Evolutionary conservation across 2,797 vertebrate genomes (phyloP), one percentile per base, ranked within the genome.

Genomic region (Telmatherina bonti): DNA sequence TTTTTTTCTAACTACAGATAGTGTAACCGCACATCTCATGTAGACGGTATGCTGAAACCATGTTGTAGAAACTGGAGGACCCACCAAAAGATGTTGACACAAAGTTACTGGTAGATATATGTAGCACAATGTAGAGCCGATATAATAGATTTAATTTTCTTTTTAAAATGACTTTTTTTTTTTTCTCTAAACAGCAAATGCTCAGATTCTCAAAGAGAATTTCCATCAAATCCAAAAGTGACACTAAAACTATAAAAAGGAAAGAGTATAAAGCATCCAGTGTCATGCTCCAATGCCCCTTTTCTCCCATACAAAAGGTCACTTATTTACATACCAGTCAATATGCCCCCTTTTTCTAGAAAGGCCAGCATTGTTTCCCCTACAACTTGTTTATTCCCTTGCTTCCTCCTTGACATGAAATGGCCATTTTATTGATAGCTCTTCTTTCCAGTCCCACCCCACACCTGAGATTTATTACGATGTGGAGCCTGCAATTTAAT

Each of bases 281-380:
- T 5, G 52, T 30, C 60, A 81, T 30, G 83, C 72, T 65, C 74
- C 72, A 54, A 30, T 67, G 73, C 62, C 62, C 81, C 4, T 47
- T 76, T 83, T 67, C 68, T 78, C 80, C 76, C 77, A 68, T 83
- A 41, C 81, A 65, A 93, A 93, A 94, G 92, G 91, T 93, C 79
- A 75, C 88, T 88, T 89, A 93, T 94, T 94, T 93, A 77, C 91
- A 94, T 94, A 92, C 36, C 89, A 93, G 91, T 93, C 92, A 92
- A 90, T 93, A 89, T 89, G 81, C 22, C 74, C n/a, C 70, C 73
- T 87, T 87, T 38, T 78, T 54, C 71, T 58, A 63, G 72, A 92
- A 94, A 92, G 89, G 89, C 82, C 90, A 92, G 78, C 59, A 59
- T 67, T 55, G 71, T 78, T 85, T 82, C 80, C 87, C 71, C 77